These are phyloP conservation scores for Uropsilus gracilis DNA, from an alignment of 2,113 vertebrate species.

Conservation along the genomic window DNA sequence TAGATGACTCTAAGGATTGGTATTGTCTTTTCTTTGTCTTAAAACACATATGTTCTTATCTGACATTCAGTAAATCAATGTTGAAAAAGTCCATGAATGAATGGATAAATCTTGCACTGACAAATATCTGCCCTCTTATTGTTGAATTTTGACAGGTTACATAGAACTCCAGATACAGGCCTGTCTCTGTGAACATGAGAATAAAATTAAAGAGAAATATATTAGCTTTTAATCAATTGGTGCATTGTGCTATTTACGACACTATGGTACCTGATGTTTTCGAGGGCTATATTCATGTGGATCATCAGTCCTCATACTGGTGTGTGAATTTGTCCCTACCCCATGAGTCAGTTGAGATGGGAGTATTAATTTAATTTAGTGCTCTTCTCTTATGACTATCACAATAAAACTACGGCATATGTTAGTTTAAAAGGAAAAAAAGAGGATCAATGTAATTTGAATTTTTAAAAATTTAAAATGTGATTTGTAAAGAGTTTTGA, in stretches of 20 bases:
- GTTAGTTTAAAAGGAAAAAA: conserved; percentile 46
- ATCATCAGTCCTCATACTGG: neutral
- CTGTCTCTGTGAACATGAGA: neutral
- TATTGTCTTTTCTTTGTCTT: neutral
- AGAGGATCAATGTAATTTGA: conserved; percentile 42
- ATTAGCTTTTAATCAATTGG: conserved; percentile 15
- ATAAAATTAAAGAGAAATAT: neutral
- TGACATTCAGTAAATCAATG: neutral
- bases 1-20: neutral
- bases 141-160: neutral
- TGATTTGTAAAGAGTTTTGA: conserved; percentile 50
- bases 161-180: neutral
- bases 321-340: neutral
- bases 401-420: conserved; percentile 23
- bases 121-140: neutral
- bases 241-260: neutral
- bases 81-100: neutral
- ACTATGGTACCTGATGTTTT: neutral
- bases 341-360: neutral
- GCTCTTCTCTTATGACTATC: neutral
- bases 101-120: neutral
- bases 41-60: neutral
- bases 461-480: conserved; percentile 54
- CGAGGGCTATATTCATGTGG: neutral
- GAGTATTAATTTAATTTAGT: conserved; percentile 54